phyloP scores from a whole-genome alignment of 2,888 invertebrate species.

The Colostygia pectinataria region DNA sequence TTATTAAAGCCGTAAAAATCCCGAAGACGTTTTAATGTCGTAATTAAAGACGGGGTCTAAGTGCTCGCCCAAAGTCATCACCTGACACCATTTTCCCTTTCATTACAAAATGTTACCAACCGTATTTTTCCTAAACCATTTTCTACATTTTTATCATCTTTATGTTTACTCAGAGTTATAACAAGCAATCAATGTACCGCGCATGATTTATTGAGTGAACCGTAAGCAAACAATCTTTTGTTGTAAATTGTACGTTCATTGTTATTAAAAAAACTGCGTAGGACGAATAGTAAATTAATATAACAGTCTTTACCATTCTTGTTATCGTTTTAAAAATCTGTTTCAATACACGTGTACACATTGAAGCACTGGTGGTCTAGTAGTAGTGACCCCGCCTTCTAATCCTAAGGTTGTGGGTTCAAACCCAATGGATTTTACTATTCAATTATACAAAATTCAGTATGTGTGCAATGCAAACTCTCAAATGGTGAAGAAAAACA shows the following conservation, averaged over 20 bases:
- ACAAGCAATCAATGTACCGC: not conserved
- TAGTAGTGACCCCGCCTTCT: too few relatives aligned
- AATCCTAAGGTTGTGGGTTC: too few relatives aligned
- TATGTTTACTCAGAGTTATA: constrained; percentile 33
- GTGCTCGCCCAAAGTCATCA: constrained; percentile 27
- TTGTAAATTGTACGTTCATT: not conserved
- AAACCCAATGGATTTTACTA: too few relatives aligned
- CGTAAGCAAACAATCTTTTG: not conserved
- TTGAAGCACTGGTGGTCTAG: too few relatives aligned
- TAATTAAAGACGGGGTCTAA: constrained; percentile 46
- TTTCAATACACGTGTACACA: too few relatives aligned
- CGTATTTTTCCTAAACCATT: constrained; percentile 33
- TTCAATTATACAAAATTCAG: too few relatives aligned
- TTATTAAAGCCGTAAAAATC: constrained; percentile 31
- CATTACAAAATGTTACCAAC: constrained; percentile 28
- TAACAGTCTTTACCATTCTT: too few relatives aligned
- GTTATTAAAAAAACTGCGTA: too few relatives aligned
- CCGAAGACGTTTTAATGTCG: constrained; percentile 39
- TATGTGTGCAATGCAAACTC: too few relatives aligned
- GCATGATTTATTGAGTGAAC: constrained; percentile 4
- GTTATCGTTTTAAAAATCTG: too few relatives aligned
- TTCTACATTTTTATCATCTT: constrained; percentile 38
- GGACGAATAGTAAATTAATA: too few relatives aligned
- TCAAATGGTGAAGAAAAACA: too few relatives aligned
- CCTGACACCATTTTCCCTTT: constrained; percentile 29